Evolutionary conservation across 1,140 invertebrate species (phyloP), one percentile per base, ranked within the genome.

Genomic region (Vollenhovia emeryi): DNA sequence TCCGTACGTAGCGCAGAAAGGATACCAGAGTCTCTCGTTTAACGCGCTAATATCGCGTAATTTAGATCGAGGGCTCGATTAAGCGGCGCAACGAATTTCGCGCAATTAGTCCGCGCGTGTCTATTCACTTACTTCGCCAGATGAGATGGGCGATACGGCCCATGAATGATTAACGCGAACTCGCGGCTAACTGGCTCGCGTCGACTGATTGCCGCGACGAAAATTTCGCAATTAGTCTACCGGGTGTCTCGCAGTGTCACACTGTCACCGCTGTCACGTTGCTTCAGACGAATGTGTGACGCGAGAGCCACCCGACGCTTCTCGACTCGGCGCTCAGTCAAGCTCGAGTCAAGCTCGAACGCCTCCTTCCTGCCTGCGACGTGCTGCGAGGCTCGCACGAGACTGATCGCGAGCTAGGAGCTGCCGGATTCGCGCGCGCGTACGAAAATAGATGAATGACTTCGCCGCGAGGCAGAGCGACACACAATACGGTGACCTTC

Each of bases 101-200:
- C 45, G 33, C 21, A 62, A 48, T 50, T 48, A 62, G 18, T 50
- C 24, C 18, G 11, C 45, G 60, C 21, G 48, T 30, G 43, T 11
- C 24, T 5, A n/a, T 69, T 36, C 68, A 91, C 91, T 91, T 92
- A 87, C 91, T 89, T 87, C 79, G 85, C 91, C 91, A 90, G 30
- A 90, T 90, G 33, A 92, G 82, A 84, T 66, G 82, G 30, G 88
- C 79, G 66, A 91, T 91, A 9, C 90, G 87, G 27, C 87, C 87
- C 90, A 92, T 92, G 76, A 69, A 50, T 82, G 78, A 82, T 71
- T 57, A 73, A 66, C 11, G 75, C 18, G 24, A 9, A 48, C n/a
- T 40, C 21, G 76, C 48, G 33, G 15, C 13, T n/a, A n/a, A n/a
- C 68, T 9, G 24, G 18, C 15, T 33, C 15, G 33, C 13, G 75